These are phyloP conservation scores for Mormyrus iriodes DNA, from an alignment of 2,113 vertebrate genomes.

Conservation along the genomic window DNA sequence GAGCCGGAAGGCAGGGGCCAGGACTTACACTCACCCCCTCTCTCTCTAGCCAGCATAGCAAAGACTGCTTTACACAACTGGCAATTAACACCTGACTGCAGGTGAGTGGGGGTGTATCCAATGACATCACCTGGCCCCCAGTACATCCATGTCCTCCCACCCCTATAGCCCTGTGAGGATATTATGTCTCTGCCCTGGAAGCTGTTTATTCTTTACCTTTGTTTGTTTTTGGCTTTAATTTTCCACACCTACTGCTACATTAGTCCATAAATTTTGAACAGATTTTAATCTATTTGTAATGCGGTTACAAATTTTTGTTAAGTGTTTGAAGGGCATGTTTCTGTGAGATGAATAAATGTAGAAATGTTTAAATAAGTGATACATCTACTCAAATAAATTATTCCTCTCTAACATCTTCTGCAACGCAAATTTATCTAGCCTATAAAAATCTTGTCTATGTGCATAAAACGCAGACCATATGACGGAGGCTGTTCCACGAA, in stretches of 20 bases:
- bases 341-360: neutral
- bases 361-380: neutral
- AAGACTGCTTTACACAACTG: neutral
- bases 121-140: neutral
- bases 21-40: neutral
- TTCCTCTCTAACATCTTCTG: neutral
- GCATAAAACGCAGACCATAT: neutral
- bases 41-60: neutral
- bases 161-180: neutral
- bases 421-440: neutral
- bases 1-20: neutral
- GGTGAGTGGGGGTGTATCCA: neutral
- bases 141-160: neutral
- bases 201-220: neutral
- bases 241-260: neutral
- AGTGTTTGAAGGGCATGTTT: neutral
- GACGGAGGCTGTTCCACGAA: neutral
- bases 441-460: neutral
- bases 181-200: neutral
- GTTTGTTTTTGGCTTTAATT: neutral
- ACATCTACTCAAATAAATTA: neutral
- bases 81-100: neutral
- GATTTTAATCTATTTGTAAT: neutral
- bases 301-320: neutral
- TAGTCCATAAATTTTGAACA: neutral